Conservation (phyloP, 2,113 vertebrate genomes). For the Cinclus mexicanus region DNA sequence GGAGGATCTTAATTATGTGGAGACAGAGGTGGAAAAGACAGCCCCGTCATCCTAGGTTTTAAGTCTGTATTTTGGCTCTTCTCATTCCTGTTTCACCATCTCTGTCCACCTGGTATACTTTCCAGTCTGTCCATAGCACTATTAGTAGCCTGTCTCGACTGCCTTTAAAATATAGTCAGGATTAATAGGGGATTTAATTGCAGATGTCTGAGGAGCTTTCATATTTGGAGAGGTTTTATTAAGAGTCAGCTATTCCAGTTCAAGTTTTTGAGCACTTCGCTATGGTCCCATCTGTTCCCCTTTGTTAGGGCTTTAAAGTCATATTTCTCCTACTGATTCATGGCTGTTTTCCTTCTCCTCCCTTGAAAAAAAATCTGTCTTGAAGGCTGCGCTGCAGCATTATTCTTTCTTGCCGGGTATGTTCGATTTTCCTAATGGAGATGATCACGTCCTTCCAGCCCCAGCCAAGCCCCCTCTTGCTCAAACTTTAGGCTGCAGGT, state of each 20-base stretch:
- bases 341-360: not conserved
- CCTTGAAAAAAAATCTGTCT: not conserved
- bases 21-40: conserved; percentile 3
- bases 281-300: not conserved
- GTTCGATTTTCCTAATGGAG: not conserved
- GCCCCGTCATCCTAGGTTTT: not conserved
- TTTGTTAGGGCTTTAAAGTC: conserved; percentile 47
- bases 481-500: not conserved
- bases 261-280: conserved; percentile 14
- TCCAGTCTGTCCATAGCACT: not conserved
- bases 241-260: conserved; percentile 13
- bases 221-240: conserved; percentile 32
- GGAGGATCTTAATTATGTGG: conserved; percentile 20
- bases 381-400: not conserved
- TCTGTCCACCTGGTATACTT: not conserved
- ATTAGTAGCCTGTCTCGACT: not conserved
- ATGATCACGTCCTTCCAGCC: not conserved
- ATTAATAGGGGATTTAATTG: conserved; percentile 52
- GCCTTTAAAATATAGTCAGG: conserved; percentile 38
- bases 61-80: conserved; percentile 15
- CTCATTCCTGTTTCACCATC: not conserved
- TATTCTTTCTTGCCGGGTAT: not conserved
- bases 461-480: not conserved
- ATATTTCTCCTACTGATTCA: not conserved
- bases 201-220: conserved; percentile 39